Evolutionary conservation across 2,113 vertebrate genomes (phyloP).

Genomic region (Hydropotes inermis): DNA sequence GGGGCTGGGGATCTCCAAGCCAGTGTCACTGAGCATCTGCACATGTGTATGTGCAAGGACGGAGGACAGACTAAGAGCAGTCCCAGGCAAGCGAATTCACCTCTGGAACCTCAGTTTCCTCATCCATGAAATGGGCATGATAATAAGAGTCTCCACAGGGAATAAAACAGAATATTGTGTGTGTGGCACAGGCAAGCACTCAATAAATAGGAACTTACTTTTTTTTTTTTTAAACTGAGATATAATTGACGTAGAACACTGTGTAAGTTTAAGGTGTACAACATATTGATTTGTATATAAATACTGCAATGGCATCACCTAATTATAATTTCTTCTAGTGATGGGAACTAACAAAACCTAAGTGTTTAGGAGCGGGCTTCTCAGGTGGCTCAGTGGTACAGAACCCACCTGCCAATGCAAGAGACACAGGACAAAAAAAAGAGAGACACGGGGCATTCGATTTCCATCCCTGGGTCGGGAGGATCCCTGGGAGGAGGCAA

Average conservation of each 20-base stretch:
- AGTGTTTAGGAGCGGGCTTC: not conserved
- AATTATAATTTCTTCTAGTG: not conserved
- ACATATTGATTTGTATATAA: too few species aligned
- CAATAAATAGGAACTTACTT: rapidly evolving
- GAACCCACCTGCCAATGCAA: not conserved
- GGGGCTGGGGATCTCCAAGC: not conserved
- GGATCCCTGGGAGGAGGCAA: not conserved
- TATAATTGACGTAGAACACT: not conserved
- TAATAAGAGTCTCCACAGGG: not conserved
- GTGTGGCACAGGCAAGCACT: not conserved
- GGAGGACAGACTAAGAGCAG: not conserved
- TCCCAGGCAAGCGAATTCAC: not conserved
- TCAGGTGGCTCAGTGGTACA: not conserved
- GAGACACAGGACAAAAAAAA: not conserved
- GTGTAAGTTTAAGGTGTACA: not conserved
- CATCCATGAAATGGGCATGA: not conserved
- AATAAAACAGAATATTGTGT: rapidly evolving
- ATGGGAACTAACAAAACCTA: not conserved
- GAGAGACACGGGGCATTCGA: not conserved
- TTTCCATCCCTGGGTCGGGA: not conserved
- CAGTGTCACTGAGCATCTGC: not conserved
- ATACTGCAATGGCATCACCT: not conserved
- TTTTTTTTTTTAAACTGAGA: not conserved
- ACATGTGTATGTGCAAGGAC: not conserved
- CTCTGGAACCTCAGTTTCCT: not conserved